These are phyloP conservation scores for Eristalis intricaria DNA, from an alignment of 2,888 invertebrate species.

Conservation along the genomic window DNA sequence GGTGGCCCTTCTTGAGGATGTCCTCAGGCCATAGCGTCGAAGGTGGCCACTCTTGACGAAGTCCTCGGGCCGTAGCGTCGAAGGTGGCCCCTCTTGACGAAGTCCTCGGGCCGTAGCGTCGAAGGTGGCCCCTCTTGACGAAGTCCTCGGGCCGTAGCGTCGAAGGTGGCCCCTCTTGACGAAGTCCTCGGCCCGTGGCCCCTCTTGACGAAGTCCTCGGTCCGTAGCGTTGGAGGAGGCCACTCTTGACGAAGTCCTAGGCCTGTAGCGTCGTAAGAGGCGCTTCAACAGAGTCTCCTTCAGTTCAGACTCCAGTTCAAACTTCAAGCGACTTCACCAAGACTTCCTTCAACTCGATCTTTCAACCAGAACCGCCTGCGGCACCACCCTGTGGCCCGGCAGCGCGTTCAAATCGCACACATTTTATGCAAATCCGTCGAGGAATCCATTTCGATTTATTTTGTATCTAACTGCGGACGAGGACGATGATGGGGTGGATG, in stretches of 20 bases:
- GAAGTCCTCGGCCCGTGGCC: background rate
- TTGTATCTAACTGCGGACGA: background rate
- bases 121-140: background rate
- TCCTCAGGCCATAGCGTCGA: background rate
- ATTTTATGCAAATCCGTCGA: conserved; percentile 42
- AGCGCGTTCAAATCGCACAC: conserved; percentile 29
- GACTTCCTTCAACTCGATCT: background rate
- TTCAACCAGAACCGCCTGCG: background rate
- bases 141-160: background rate
- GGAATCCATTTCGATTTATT: conserved; percentile 43
- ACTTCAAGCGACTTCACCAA: background rate
- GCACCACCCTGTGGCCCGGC: background rate
- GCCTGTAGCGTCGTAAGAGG: too few species aligned
- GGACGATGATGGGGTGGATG: too few species aligned
- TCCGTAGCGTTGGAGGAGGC: too few species aligned
- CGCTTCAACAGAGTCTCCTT: too few species aligned
- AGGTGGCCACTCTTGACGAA: background rate
- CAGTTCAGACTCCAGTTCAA: too few species aligned
- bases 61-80: background rate
- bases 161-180: background rate
- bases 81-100: background rate
- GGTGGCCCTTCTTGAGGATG: background rate
- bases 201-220: too few species aligned
- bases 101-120: background rate
- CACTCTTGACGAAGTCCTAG: too few species aligned